Evolutionary conservation across 2,888 invertebrate species (phyloP), one percentile per base, ranked within the genome.

Genomic region (Hololepta plana): DNA sequence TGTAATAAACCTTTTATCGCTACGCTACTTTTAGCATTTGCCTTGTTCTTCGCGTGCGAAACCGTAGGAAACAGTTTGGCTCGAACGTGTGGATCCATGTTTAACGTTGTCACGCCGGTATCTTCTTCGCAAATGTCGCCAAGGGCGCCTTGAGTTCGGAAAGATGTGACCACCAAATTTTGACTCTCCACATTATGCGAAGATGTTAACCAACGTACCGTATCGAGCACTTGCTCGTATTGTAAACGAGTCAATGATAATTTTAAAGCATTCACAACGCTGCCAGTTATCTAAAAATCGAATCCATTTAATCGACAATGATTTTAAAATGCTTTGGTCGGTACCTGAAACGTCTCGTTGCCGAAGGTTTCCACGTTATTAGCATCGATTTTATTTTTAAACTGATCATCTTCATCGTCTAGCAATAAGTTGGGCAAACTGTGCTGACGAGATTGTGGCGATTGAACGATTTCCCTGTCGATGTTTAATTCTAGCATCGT

Each of bases 221-320:
- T 79, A 41, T 82, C 81, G 33, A 88, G 55, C 22, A 93, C 58
- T 53, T 91, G 91, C 47, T 87, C 82, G 51, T 90, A 93, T 49
- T 91, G 90, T 27, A 70, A 68, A 25, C 87, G 72, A 1, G 81
- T 75, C 24, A 93, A 58, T 1, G 84, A 82, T 16, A 93, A 70
- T 53, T 85, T 82, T 27, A 93, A 55, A 1, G 80, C 76, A 26
- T 79, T 81, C 19, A 87, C 74, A 9, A 91, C 76, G 36, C 67
- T 67, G 13, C 90, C 90, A 29, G 61, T 62, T 29, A 85, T 59
- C 52, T 74, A 54, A 26, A 67, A 59, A 23, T 23, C 15, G 23
- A n/a, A 15, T 20, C 24, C 27, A 20, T 20, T 20, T 20, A 12
- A 10, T 20, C 7, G 8, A 20, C 9, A 20, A 8, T 10, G 10